Conservation (phyloP, 64 coral and sea anemone genomes). For the Montipora cactus region DNA sequence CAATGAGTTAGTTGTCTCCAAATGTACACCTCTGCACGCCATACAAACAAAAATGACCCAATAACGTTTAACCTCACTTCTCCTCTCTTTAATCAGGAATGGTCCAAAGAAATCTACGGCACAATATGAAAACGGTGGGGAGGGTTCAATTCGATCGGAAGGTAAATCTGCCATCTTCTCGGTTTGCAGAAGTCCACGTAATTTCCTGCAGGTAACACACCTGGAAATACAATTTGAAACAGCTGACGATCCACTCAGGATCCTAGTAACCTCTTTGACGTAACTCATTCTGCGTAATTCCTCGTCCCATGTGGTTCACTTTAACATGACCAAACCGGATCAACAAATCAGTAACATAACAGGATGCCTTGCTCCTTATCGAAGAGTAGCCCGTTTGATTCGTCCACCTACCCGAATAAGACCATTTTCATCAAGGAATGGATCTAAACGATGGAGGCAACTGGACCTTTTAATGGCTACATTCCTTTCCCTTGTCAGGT, state of each 20-base stretch:
- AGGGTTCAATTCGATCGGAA: neutral
- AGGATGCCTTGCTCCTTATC: neutral
- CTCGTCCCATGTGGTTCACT: neutral
- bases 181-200: neutral
- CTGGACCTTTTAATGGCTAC: too few relatives aligned
- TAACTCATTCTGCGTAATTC: constrained; percentile 1
- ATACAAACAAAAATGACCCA: neutral
- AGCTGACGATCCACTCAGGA: neutral
- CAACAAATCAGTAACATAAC: neutral
- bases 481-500: too few relatives aligned
- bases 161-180: constrained; percentile 10
- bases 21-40: neutral
- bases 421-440: too few relatives aligned
- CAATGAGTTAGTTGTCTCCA: constrained; percentile 14
- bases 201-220: constrained; percentile 2
- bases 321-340: neutral
- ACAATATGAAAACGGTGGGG: constrained; percentile 28
- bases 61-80: constrained; percentile 15
- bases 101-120: constrained; percentile 19
- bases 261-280: constrained; percentile 15
- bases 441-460: too few relatives aligned
- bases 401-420: too few relatives aligned
- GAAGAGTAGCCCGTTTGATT: too few relatives aligned
- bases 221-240: neutral
- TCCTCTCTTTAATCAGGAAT: constrained; percentile 14